phyloP scores from a whole-genome alignment of 2,888 invertebrate species.

The Acrobasis repandana region DNA sequence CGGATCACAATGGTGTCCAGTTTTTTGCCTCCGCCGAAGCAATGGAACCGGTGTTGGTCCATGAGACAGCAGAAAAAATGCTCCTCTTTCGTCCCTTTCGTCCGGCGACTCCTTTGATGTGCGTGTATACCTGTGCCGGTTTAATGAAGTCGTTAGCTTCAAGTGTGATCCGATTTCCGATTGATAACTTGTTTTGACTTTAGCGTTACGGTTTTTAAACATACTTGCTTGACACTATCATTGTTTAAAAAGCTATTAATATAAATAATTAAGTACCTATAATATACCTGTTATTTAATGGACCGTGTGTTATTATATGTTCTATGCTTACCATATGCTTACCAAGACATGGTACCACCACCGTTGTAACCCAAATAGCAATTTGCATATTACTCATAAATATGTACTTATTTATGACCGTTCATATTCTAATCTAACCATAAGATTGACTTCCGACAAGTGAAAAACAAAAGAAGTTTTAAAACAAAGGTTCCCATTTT shows the following conservation, averaged over 20 bases:
- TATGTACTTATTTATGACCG: no score
- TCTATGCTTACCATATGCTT: no score
- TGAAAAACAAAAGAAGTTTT: no score
- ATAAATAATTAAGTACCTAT: no score
- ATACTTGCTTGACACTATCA: constrained; percentile 6
- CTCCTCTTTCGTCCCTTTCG: constrained; percentile 60
- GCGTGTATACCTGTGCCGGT: constrained; percentile 53
- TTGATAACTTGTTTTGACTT: constrained; percentile 21
- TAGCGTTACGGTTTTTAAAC: constrained; percentile 19
- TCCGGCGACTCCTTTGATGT: constrained; percentile 61
- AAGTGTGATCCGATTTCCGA: constrained; percentile 39
- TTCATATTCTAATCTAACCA: no score
- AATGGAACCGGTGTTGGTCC: constrained; percentile 59
- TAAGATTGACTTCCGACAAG: no score
- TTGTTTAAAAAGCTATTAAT: neutral
- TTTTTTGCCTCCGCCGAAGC: constrained; percentile 64
- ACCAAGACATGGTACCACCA: no score
- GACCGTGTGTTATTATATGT: no score
- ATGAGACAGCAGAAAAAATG: constrained; percentile 62
- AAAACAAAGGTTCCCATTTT: no score
- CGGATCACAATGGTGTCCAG: constrained; percentile 66
- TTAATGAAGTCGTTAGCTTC: constrained; percentile 58
- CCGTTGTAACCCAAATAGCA: no score
- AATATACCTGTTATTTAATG: no score
- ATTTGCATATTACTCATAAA: no score